These are phyloP conservation scores for Drosophila mimetica DNA, from an alignment of 2,888 invertebrate species.

Conservation along the genomic window DNA sequence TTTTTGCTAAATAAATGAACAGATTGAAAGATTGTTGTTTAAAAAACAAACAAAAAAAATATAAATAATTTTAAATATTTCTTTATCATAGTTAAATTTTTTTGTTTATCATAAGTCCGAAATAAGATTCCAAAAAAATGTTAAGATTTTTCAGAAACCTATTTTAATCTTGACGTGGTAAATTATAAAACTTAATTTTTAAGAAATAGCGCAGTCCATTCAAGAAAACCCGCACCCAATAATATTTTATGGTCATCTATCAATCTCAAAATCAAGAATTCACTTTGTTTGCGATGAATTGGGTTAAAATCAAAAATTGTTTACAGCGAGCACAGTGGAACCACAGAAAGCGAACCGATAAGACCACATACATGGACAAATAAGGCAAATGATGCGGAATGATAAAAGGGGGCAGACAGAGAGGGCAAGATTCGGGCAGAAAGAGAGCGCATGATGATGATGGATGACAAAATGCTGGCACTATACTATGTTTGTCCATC, in stretches of 20 bases:
- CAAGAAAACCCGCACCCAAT: constrained; percentile 39
- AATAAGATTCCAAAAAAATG: no score
- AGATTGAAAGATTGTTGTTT: no score
- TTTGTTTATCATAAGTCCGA: no score
- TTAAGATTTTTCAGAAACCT: no score
- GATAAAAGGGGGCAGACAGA: constrained; percentile 21
- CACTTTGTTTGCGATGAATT: constrained; percentile 36
- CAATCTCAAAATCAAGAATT: constrained; percentile 42
- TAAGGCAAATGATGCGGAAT: constrained; percentile 20
- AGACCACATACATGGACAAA: constrained; percentile 37
- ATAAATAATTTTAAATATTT: no score
- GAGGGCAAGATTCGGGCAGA: constrained; percentile 6
- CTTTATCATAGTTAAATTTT: no score
- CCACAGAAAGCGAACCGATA: constrained; percentile 13
- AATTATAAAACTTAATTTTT: no score
- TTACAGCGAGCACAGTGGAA: constrained; percentile 17
- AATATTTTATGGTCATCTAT: constrained; percentile 74
- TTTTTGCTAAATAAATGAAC: no score
- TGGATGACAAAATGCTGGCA: constrained; percentile 71
- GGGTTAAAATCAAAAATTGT: constrained; percentile 52
- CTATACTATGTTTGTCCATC: neutral
- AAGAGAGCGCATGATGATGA: constrained; percentile 55
- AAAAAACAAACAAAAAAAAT: no score
- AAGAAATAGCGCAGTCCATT: neutral
- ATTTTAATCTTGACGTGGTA: no score